Base-by-base conservation (phyloP, 2,113 vertebrate species). In the Rhipidura dahli region DNA sequence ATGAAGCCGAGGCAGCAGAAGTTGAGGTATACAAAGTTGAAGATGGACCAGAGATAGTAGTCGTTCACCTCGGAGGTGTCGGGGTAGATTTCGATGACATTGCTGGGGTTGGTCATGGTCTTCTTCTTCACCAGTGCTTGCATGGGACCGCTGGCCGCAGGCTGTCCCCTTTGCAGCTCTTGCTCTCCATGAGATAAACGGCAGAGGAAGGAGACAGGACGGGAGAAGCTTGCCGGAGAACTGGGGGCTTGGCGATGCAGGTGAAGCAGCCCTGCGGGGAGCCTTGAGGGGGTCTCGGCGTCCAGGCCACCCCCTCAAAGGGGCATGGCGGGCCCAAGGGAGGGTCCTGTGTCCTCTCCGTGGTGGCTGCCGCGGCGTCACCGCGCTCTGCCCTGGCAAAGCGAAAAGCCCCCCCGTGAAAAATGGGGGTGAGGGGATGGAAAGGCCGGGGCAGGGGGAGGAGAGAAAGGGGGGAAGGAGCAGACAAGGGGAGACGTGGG, bases 1-100 rank as follows among this genome's bases (percentile, higher is more conserved):
- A 98, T 98, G 97, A 98, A 98, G 83, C 98, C 98, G 18, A 98
- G 97, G 91, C 98, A 98, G 98, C 98, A 98, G 97, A 98, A 98
- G 96, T 98, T 98, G 97, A 98, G 98, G 98, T 98, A 98, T 97
- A 98, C 98, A 37, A 98, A 98, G 98, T 98, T 98, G 98, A 98
- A 98, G 94, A 98, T 98, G 96, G 98, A 98, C 98, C 98, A 98
- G 86, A 98, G 97, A 94, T 98, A 98, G 96, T 98, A 98, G 89
- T 98, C 98, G 1, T 98, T 98, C 73, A 98, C 98, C 94, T 98
- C 98, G 1, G 96, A 97, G 93, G 97, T 97, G 96, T 98, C 98
- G 0, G 98, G 98, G 86, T 97, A 98, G 81, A 98, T 98, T 87
- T 98, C 98, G 7, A 98, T 97, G 69, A 98, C 98, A 0, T 98